Conservation (phyloP, 2,113 vertebrate genomes). For the Puffinus mauretanicus region DNA sequence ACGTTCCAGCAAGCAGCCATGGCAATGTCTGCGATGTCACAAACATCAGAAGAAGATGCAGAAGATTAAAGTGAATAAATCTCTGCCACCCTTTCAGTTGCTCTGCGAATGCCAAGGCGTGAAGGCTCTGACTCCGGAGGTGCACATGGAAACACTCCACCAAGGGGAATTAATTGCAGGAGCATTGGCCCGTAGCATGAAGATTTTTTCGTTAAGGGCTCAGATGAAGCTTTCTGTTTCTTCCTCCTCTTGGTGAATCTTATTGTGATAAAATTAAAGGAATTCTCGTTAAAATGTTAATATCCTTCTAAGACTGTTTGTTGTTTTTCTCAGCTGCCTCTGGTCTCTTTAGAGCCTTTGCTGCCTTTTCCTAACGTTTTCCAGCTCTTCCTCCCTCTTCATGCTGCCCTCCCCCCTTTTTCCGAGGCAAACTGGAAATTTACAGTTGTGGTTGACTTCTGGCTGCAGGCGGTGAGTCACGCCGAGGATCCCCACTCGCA, state of each 20-base stretch:
- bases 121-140: constrained; percentile 6
- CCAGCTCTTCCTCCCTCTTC: constrained; percentile 41
- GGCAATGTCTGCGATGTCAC: neutral
- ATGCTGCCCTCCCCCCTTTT: neutral
- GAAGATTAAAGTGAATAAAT: neutral
- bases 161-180: constrained; percentile 23
- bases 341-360: constrained; percentile 17
- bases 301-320: constrained; percentile 43
- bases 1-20: neutral
- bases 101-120: neutral
- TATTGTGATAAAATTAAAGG: constrained; percentile 61
- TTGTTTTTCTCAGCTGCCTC: constrained; percentile 61
- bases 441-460: constrained; percentile 7
- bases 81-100: neutral
- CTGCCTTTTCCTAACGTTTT: constrained; percentile 54
- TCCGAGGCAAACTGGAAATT: constrained; percentile 37
- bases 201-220: constrained; percentile 11
- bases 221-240: constrained; percentile 23
- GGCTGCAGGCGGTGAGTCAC: constrained; percentile 47
- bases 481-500: constrained; percentile 45
- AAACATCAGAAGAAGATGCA: neutral
- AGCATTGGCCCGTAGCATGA: neutral
- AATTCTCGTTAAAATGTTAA: constrained; percentile 56
- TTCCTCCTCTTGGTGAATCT: constrained; percentile 39
- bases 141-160: constrained; percentile 18